Percentiles rank a stretch among this genome's conserved stretches.
These are phyloP conservation scores for Drosophila aldrichi DNA, from an alignment of 2,888 invertebrate species.

Conservation along the genomic window DNA sequence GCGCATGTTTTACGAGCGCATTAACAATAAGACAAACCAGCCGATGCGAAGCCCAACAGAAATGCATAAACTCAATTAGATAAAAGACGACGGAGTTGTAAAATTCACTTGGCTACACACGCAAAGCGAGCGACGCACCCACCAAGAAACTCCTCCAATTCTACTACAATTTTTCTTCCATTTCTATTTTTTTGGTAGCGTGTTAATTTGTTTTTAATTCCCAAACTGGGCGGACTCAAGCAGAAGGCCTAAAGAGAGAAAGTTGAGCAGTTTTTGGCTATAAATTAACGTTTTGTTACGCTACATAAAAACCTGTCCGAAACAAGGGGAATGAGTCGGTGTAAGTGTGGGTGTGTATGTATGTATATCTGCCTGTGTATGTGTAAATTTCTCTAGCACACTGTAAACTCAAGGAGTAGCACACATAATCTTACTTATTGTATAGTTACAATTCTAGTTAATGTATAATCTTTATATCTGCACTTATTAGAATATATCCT, in stretches of 20 bases:
- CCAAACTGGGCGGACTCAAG: conserved; percentile 44
- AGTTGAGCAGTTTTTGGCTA: conserved; percentile 50
- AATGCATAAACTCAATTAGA: conserved; percentile 74
- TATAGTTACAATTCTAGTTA: not conserved
- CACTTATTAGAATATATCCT: no score
- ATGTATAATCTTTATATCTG: no score
- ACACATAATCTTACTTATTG: not conserved
- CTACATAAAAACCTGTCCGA: conserved; percentile 73
- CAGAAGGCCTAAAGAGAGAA: conserved; percentile 42
- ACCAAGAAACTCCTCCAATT: conserved; percentile 27
- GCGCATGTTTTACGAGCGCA: conserved; percentile 76
- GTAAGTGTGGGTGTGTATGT: not conserved
- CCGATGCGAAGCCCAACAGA: conserved; percentile 28
- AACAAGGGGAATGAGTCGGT: conserved; percentile 21
- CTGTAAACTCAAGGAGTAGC: not conserved
- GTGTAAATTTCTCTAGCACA: conserved; percentile 10
- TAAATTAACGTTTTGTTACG: conserved; percentile 79
- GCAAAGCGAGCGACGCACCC: conserved; percentile 22
- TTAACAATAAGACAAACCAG: conserved; percentile 74
- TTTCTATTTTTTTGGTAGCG: conserved; percentile 59
- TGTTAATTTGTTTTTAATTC: conserved; percentile 80
- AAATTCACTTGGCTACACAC: conserved; percentile 75
- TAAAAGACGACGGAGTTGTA: conserved; percentile 48
- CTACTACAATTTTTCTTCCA: not conserved
- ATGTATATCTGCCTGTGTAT: conserved; percentile 1